A percentile compares a stretch with the other conserved stretches of the same genome.
Conservation (phyloP, 2,797 vertebrate genomes). For the Gouania willdenowi region DNA sequence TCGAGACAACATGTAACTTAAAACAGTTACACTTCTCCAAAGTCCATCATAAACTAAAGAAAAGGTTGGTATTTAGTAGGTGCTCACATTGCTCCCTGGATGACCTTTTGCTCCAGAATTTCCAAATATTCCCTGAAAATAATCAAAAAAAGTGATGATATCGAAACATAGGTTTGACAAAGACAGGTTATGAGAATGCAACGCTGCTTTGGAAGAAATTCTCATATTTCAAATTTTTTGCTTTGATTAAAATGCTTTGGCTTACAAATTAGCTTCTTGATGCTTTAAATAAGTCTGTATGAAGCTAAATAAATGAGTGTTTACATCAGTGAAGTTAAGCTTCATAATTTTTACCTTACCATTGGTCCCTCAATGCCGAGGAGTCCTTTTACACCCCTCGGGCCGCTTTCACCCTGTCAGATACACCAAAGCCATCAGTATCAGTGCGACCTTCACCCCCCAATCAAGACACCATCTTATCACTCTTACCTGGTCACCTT, state of each 20-base stretch:
- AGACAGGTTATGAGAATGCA: no score
- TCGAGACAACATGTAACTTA: no score
- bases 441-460: neutral
- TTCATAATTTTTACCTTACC: slow-evolving; percentile 71
- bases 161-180: no score
- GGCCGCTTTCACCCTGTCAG: slow-evolving; percentile 67
- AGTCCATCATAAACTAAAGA: no score
- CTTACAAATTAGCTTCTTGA: no score
- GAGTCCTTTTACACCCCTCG: slow-evolving; percentile 64
- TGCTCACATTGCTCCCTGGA: slow-evolving; percentile 68
- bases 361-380: slow-evolving; percentile 71
- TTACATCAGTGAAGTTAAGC: no score
- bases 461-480: neutral
- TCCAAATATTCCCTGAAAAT: slow-evolving; percentile 69
- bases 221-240: no score
- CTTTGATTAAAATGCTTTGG: no score
- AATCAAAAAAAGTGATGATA: neutral
- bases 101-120: slow-evolving; percentile 64
- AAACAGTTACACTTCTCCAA: no score
- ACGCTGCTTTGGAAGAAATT: no score
- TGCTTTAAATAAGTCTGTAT: no score
- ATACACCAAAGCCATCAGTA: neutral
- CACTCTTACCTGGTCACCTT: slow-evolving; percentile 74
- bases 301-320: no score
- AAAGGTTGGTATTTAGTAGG: neutral